Percentiles rank a stretch among this genome's conserved stretches.
These are phyloP conservation scores for Paracyclopina nana DNA, from an alignment of 1,140 invertebrate species.

Conservation along the genomic window DNA sequence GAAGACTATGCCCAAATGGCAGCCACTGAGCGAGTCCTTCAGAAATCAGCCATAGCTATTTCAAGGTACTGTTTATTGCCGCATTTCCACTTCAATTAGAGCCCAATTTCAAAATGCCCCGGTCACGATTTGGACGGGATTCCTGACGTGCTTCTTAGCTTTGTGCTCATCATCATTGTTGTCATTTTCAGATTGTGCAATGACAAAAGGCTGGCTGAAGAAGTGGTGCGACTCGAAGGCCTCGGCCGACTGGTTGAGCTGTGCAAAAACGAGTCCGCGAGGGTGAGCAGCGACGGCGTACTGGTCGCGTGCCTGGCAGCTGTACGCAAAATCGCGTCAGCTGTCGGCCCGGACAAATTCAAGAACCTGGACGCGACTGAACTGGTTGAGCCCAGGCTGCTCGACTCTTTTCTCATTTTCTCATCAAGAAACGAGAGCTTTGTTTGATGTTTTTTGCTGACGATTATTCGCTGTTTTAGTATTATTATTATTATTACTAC, in stretches of 20 bases:
- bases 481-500: too few species aligned
- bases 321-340: slow-evolving; percentile 40
- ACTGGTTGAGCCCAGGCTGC: slow-evolving; percentile 39
- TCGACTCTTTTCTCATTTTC: slow-evolving; percentile 47
- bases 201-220: slow-evolving; percentile 43
- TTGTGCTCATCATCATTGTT: too few species aligned
- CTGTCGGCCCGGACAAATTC: slow-evolving; percentile 34
- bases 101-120: too few species aligned
- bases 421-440: slow-evolving; percentile 45
- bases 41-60: slow-evolving; percentile 63
- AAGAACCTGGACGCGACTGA: slow-evolving; percentile 34
- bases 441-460: slow-evolving; percentile 30
- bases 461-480: too few species aligned
- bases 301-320: slow-evolving; percentile 49
- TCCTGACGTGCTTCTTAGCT: too few species aligned
- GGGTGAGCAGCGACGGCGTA: slow-evolving; percentile 48
- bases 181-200: slow-evolving; percentile 39
- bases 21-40: slow-evolving; percentile 51
- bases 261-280: slow-evolving; percentile 42
- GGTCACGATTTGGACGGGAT: too few species aligned
- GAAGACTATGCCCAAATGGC: slow-evolving; percentile 31
- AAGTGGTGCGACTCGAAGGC: slow-evolving; percentile 51
- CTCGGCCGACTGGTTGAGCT: slow-evolving; percentile 47
- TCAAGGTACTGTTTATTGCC: too few species aligned
- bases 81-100: too few species aligned